These are phyloP conservation scores for Drosophila putrida DNA, from an alignment of 2,888 invertebrate species.

Conservation along the genomic window DNA sequence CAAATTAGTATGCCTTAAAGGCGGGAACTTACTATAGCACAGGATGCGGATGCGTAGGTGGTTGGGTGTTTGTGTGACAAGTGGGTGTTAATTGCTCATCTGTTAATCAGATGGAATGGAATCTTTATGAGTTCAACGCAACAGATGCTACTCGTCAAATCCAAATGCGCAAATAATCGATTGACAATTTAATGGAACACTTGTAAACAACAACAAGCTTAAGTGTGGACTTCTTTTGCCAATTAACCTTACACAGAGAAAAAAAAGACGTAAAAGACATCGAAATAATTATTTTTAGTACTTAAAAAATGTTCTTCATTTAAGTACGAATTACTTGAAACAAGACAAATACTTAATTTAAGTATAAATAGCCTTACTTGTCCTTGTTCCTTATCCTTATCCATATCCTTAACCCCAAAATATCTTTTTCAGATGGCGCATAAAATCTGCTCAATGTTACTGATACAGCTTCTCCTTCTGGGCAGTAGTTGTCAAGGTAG, in stretches of 20 bases:
- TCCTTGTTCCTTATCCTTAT: neutral
- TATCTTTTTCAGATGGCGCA: slow-evolving; percentile 57
- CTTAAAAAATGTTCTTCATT: no score
- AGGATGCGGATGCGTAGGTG: slow-evolving; percentile 55
- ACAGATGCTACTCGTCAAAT: neutral
- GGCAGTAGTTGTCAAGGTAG: neutral
- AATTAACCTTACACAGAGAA: neutral
- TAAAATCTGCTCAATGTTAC: neutral
- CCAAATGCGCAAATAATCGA: slow-evolving; percentile 24
- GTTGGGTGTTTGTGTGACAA: slow-evolving; percentile 18
- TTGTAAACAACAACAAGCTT: slow-evolving; percentile 17
- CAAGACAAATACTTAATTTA: no score
- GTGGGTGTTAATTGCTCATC: slow-evolving; percentile 63
- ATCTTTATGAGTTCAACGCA: slow-evolving; percentile 61
- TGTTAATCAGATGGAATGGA: slow-evolving; percentile 63
- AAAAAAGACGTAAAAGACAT: no score
- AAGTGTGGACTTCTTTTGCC: slow-evolving; percentile 25
- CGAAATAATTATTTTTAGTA: no score
- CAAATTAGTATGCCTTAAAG: no score
- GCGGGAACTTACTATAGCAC: slow-evolving; percentile 1
- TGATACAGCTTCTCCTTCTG: slow-evolving; percentile 10
- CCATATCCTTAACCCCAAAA: slow-evolving; percentile 3
- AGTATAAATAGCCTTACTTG: no score
- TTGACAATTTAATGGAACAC: slow-evolving; percentile 25
- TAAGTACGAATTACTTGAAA: no score